Conservation (phyloP, 2,888 invertebrate genomes). For the Plusia festucae region DNA sequence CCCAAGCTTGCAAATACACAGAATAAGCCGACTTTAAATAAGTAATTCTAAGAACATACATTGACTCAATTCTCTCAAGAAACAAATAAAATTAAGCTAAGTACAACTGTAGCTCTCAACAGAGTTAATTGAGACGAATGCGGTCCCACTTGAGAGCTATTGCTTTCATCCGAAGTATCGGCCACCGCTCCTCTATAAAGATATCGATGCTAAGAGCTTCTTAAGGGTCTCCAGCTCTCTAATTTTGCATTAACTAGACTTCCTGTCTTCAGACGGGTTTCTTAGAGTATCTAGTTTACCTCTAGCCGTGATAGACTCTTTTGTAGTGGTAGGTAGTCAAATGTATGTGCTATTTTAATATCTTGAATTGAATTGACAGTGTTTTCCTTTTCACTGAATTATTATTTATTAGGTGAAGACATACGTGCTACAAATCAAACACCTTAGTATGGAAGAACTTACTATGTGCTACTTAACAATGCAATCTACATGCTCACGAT, state of each 20-base stretch:
- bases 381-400: no score
- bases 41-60: constrained; percentile 16
- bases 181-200: constrained; percentile 24
- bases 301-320: neutral
- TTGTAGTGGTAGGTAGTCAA: no score
- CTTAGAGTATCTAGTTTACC: neutral
- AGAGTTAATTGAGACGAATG: constrained; percentile 44
- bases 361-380: no score
- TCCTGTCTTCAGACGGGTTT: neutral
- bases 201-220: constrained; percentile 38
- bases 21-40: constrained; percentile 6
- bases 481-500: neutral
- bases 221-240: constrained; percentile 5
- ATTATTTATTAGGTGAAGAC: no score
- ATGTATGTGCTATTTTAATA: no score
- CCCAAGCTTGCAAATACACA: neutral
- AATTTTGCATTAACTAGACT: neutral
- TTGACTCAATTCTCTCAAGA: constrained; percentile 29
- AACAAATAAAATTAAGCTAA: constrained; percentile 27
- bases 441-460: no score
- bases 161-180: constrained; percentile 26
- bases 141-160: constrained; percentile 46
- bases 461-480: neutral
- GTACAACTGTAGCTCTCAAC: constrained; percentile 19
- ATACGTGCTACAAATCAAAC: no score